phyloP scores from a whole-genome alignment of 2,888 invertebrate species.

The Dione vanillae region DNA sequence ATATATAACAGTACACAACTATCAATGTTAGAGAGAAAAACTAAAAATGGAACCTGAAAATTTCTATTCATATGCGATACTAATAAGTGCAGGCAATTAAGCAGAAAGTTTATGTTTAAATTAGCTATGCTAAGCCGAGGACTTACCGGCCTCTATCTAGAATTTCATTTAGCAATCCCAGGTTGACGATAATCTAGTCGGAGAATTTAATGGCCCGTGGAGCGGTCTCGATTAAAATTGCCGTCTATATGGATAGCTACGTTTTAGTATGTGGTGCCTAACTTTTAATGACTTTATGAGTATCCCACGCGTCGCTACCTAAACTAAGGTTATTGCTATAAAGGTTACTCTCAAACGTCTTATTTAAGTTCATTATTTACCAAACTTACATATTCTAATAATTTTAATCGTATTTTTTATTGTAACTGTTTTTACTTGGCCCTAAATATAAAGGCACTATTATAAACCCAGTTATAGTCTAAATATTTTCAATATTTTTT shows the following conservation, averaged over 20 bases:
- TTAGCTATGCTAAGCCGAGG: conserved; percentile 32
- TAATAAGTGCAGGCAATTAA: conserved; percentile 29
- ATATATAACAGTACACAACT: background rate
- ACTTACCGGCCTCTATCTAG: conserved; percentile 59
- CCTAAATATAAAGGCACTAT: background rate
- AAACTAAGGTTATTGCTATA: conserved; percentile 53
- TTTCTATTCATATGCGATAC: background rate
- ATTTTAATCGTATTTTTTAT: background rate
- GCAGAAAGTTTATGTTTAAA: conserved; percentile 34
- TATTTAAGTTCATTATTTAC: conserved; percentile 56
- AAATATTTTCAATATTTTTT: no score
- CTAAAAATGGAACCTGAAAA: background rate
- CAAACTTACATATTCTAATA: conserved; percentile 26
- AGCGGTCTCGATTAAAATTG: conserved; percentile 80
- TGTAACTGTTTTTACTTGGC: background rate
- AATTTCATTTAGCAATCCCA: conserved; percentile 77
- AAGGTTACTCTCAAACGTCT: conserved; percentile 59
- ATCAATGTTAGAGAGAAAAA: background rate
- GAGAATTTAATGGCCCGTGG: conserved; percentile 77
- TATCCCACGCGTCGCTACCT: conserved; percentile 54
- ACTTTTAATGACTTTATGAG: conserved; percentile 82
- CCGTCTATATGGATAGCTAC: conserved; percentile 74
- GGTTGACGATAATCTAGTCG: conserved; percentile 75
- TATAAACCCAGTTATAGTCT: no score
- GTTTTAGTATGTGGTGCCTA: conserved; percentile 71